Evolutionary conservation across 1,140 invertebrate species (phyloP).

Genomic region (Physella acuta): DNA sequence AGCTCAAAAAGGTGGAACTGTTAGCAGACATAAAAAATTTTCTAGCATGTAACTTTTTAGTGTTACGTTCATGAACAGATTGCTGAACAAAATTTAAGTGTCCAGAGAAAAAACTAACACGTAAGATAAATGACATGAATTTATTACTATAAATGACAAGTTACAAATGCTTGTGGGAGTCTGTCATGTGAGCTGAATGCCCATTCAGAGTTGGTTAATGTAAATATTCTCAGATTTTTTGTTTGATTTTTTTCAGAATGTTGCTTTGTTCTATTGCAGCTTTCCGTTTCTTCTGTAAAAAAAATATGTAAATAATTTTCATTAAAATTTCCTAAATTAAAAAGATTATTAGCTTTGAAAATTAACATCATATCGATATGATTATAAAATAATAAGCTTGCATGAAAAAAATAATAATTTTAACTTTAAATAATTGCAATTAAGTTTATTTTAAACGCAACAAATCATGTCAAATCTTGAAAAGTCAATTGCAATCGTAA

Average conservation of each 20-base stretch:
- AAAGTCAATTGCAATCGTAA: not conserved
- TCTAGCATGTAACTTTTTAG: too few species aligned
- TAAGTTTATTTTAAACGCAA: not conserved
- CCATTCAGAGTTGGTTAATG: too few species aligned
- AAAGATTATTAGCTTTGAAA: not conserved
- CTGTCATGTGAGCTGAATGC: too few species aligned
- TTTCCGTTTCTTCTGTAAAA: constrained; percentile 62
- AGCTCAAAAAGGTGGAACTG: too few species aligned
- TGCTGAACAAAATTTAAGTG: constrained; percentile 2
- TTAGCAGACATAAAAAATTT: too few species aligned
- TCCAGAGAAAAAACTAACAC: not conserved
- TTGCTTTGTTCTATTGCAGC: constrained; percentile 63
- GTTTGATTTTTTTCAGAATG: constrained; percentile 63
- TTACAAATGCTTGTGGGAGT: too few species aligned
- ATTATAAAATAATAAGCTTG: not conserved
- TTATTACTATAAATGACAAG: not conserved
- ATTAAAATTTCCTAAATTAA: not conserved
- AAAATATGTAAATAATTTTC: constrained; percentile 11
- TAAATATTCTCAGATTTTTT: constrained; percentile 46
- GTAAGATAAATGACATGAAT: too few species aligned
- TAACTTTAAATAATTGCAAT: not conserved
- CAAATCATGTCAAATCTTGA: not conserved
- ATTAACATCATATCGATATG: not conserved
- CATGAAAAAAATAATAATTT: not conserved
- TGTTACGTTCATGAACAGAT: too few species aligned